Evolutionary conservation across 2,797 vertebrate species (phyloP), one percentile per base, ranked within the genome.

Genomic region (Melanotaenia nigrans): DNA sequence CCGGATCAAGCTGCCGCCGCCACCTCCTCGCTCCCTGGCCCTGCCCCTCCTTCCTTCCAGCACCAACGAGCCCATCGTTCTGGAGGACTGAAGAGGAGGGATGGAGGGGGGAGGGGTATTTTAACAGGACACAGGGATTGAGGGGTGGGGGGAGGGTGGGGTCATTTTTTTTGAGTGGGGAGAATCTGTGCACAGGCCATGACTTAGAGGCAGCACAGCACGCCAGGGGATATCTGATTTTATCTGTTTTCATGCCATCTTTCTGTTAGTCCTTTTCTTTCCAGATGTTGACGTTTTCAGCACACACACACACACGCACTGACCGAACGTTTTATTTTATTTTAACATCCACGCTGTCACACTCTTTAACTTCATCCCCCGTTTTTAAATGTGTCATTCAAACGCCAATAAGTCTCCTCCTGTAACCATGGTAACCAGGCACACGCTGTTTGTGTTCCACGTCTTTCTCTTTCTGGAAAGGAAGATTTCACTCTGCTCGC

Each of bases 11-110:
- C 87, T 96, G 60, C 93, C 93, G 0, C 86, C 91, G 2, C 92
- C 95, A 0, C 36, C 36, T 3, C 92, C 95, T 33, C 92, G 96
- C 57, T 90, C 95, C 0, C 88, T 95, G 36, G 78, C 93, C 55
- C 65, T 92, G 67, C 92, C 96, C 56, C 83, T 96, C 56, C 92
- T 96, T 57, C 95, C 96, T 71, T 94, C 96, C 90, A 97, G 95
- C 93, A 97, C 96, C 94, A 97, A 92, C 20, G 96, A 98, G 80
- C 96, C 97, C 83, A 97, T 98, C 25, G 94, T 98, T 81, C 93
- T 98, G 90, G 96, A 97, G 91, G 96, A 98, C 88, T 97, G 92
- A 96, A 68, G 61, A 55, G 45, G 75, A 49, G 6, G 33, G 33
- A 30, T 10, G 9, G 33, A 10, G 33, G 33, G 8, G 45, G 5